Evolutionary conservation across 1,140 invertebrate species (phyloP).

Genomic region (Drosophila saltans): DNA sequence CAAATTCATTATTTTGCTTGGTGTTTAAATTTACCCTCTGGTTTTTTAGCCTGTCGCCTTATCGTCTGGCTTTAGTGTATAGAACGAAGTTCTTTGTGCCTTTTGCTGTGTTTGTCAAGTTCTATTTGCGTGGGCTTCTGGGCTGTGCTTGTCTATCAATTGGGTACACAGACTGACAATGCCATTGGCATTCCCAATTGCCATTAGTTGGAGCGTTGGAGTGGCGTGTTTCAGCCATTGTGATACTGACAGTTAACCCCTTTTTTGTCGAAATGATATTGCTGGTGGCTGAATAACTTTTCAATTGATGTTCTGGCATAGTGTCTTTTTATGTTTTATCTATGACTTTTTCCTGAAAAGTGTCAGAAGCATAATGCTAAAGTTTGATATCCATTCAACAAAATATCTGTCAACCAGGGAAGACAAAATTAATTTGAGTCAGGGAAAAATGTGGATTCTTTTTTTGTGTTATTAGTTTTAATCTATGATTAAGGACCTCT

Average conservation of each 20-base stretch:
- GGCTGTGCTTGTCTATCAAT: constrained; percentile 18
- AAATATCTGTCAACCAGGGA: too few species aligned
- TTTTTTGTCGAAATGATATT: constrained; percentile 34
- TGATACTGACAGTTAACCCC: constrained; percentile 42
- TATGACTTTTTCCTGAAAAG: not conserved
- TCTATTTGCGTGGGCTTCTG: constrained; percentile 34
- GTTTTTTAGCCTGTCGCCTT: not conserved
- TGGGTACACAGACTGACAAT: constrained; percentile 23
- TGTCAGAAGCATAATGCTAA: constrained; percentile 4
- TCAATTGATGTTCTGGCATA: constrained; percentile 6
- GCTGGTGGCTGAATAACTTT: constrained; percentile 7
- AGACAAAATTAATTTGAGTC: too few species aligned
- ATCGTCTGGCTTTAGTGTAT: constrained; percentile 22
- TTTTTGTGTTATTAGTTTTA: too few species aligned
- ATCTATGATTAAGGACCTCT: too few species aligned
- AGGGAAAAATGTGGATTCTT: too few species aligned
- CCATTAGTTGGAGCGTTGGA: constrained; percentile 4
- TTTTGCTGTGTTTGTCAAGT: constrained; percentile 27
- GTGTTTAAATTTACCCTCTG: not conserved
- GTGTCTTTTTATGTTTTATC: constrained; percentile 1
- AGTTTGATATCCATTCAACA: not conserved
- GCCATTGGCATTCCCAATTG: constrained; percentile 28
- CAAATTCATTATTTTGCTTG: constrained; percentile 5
- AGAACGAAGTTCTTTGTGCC: constrained; percentile 36
- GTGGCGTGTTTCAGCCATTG: constrained; percentile 14